phyloP scores from a whole-genome alignment of 2,113 vertebrate genomes.

The Cavia porcellus region DNA sequence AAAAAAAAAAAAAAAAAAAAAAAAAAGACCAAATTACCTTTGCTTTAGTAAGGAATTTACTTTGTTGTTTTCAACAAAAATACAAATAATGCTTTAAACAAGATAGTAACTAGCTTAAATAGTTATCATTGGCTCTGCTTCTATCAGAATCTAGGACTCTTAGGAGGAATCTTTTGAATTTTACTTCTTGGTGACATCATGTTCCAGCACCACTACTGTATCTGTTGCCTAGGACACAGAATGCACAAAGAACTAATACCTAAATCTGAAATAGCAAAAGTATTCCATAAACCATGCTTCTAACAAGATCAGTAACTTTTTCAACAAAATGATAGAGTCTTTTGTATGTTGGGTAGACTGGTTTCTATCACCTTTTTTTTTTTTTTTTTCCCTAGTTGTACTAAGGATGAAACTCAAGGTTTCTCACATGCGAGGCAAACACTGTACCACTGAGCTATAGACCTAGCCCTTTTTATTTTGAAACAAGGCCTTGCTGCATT shows the following conservation, averaged over 20 bases:
- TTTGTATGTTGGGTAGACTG: not conserved
- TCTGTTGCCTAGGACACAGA: not conserved
- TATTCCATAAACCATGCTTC: slow-evolving; percentile 35
- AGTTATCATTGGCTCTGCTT: not conserved
- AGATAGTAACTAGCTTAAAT: slow-evolving; percentile 1
- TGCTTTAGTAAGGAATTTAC: slow-evolving; percentile 13
- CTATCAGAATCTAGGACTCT: not conserved
- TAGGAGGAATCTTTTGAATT: not conserved
- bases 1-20: no score
- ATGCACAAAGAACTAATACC: not conserved
- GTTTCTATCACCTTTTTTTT: not conserved
- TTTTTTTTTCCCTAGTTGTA: not conserved
- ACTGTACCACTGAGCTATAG: not conserved
- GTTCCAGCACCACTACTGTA: not conserved
- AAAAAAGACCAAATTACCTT: not conserved
- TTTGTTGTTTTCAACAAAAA: slow-evolving; percentile 55
- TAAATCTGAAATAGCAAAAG: not conserved
- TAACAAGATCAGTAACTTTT: slow-evolving; percentile 30
- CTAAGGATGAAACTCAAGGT: not conserved
- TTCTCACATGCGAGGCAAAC: not conserved
- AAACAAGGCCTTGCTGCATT: not conserved
- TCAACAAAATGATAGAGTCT: not conserved
- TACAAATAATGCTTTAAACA: slow-evolving; percentile 54
- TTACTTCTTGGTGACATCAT: slow-evolving; percentile 28
- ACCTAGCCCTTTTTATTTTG: not conserved